phyloP scores from a whole-genome alignment of 2,797 vertebrate species.

The Sorex maritimensis region DNA sequence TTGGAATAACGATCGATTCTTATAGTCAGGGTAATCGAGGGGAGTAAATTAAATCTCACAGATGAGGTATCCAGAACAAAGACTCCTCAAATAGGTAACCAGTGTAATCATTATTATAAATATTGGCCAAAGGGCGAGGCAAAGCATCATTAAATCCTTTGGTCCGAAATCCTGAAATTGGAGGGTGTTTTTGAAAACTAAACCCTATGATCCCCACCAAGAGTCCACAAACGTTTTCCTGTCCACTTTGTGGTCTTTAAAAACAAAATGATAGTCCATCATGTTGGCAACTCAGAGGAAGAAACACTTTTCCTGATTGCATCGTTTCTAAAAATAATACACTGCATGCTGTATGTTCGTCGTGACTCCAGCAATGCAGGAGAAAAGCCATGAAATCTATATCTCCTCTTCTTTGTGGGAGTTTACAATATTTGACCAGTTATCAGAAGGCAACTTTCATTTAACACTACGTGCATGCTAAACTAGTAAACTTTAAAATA shows the following conservation, averaged over 20 bases:
- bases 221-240: constrained; percentile 5
- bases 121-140: neutral
- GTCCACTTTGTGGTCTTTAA: constrained; percentile 44
- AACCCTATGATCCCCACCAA: neutral
- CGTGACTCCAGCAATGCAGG: neutral
- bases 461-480: neutral
- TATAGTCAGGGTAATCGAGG: neutral
- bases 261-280: constrained; percentile 44
- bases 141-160: neutral
- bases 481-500: constrained; percentile 46
- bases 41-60: constrained; percentile 20
- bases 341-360: neutral
- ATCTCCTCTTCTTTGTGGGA: neutral
- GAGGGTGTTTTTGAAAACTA: constrained; percentile 3
- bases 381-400: neutral
- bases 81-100: neutral
- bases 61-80: neutral
- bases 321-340: constrained; percentile 43
- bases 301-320: constrained; percentile 40
- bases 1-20: neutral
- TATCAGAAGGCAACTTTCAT: constrained; percentile 52
- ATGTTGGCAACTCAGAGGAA: constrained; percentile 58
- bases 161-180: neutral
- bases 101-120: neutral
- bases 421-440: neutral